Conservation (phyloP, 2,888 invertebrate genomes). For the Melipona bicolor region DNA sequence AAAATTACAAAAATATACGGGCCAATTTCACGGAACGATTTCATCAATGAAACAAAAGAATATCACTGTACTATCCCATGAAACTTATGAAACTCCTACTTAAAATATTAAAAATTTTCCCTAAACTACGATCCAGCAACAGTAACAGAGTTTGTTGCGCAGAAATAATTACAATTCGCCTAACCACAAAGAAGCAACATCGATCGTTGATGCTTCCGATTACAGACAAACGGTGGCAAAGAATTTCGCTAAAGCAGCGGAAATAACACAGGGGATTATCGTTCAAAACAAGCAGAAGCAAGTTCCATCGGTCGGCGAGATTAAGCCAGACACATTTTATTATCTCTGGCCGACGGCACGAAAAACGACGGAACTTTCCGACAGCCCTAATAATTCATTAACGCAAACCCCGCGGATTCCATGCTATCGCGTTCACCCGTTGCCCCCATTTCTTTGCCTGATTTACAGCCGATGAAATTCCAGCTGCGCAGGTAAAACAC, state of each 20-base stretch:
- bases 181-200: too few relatives aligned
- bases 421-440: slow-evolving; percentile 34
- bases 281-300: slow-evolving; percentile 23
- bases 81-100: too few relatives aligned
- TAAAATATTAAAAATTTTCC: too few relatives aligned
- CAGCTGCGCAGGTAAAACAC: slow-evolving; percentile 20
- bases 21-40: too few relatives aligned
- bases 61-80: too few relatives aligned
- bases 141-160: too few relatives aligned
- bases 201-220: neutral
- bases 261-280: slow-evolving; percentile 13
- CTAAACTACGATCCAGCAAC: too few relatives aligned
- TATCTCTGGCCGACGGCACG: slow-evolving; percentile 32
- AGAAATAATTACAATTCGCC: too few relatives aligned
- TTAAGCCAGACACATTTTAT: slow-evolving; percentile 44
- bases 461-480: slow-evolving; percentile 44
- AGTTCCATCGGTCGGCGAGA: slow-evolving; percentile 13
- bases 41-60: too few relatives aligned
- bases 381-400: slow-evolving; percentile 52
- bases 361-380: slow-evolving; percentile 48
- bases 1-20: too few relatives aligned
- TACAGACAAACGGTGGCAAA: neutral
- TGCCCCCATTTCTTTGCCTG: slow-evolving; percentile 38
- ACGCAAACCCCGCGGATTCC: slow-evolving; percentile 23
- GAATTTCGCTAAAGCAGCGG: neutral